Base-by-base conservation (phyloP, 2,113 vertebrate species). In the Echinops telfairi region DNA sequence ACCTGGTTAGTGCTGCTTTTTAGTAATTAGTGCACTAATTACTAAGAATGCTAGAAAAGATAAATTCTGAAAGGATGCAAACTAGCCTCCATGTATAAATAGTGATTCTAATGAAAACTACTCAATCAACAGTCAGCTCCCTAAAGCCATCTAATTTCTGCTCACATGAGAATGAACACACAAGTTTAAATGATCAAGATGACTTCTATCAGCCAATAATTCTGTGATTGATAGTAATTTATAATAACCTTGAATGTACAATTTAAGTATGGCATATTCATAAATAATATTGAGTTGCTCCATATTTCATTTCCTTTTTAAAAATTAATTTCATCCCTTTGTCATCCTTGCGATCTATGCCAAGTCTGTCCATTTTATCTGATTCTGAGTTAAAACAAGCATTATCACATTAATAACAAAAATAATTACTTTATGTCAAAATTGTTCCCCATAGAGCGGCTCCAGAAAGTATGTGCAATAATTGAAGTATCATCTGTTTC, bases 141-240 rank as follows among this genome's bases (percentile, higher is more conserved):
- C 40, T 53, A 92, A 83, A 79, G 17, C 12, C 47, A 8, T 53
- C 47, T 53, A 2, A 10, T 53, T 53, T 53, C 9, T 53, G 47
- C 0, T 76, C 89, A 82, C 38, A 27, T 70, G 81, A 97, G 92
- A 83, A 62, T 62, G 88, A 57, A 90, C 73, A 95, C 80, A 94
- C 25, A 96, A 75, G 91, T 71, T 71, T 57, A 96, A 94, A 58
- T 62, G 3, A 47, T 85, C 80, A 96, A 94, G 96, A 92, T 88
- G 75, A 91, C 47, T 95, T 97, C 86, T 92, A 93, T 95, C 57
- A 96, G 92, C 96, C 95, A 97, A 90, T 64, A 1, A 90, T 97
- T 82, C 91, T 96, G 53, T 93, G 94, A 96, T 90, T 96, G 92
- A 97, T 96, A 97, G 95, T 94, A 96, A 97, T 96, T 96, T 97